phyloP scores from a whole-genome alignment of 2,113 vertebrate genomes.

The Micronycteris hirsuta region DNA sequence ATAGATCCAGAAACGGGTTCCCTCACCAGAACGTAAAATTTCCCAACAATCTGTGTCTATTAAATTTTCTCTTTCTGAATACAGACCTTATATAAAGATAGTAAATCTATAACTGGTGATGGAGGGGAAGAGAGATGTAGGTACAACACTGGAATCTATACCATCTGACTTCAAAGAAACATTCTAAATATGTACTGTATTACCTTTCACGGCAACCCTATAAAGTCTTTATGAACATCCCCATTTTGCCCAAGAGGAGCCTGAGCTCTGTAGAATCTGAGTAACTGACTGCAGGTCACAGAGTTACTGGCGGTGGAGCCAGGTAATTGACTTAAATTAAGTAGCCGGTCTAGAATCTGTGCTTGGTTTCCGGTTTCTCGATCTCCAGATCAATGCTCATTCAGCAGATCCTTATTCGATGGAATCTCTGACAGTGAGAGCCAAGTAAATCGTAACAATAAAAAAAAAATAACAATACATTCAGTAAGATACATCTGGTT shows the following conservation, averaged over 20 bases:
- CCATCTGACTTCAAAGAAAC: not conserved
- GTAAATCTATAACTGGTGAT: not conserved
- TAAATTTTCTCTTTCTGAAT: not conserved
- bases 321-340: not conserved
- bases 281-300: not conserved
- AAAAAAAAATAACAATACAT: not conserved
- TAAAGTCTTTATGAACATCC: not conserved
- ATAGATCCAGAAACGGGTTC: not conserved
- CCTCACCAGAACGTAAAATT: not conserved
- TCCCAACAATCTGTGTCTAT: not conserved
- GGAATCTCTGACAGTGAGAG: not conserved
- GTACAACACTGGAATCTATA: not conserved
- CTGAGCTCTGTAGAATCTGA: not conserved
- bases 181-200: not conserved
- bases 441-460: not conserved
- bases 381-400: not conserved
- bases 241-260: not conserved
- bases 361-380: not conserved
- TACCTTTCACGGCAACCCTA: accelerated
- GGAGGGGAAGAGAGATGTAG: not conserved
- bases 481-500: not conserved
- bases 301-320: not conserved
- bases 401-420: not conserved
- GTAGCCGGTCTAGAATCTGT: not conserved
- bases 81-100: not conserved